Conservation (phyloP, 2,797 vertebrate species). For the Enteromius thamalakanensis region DNA sequence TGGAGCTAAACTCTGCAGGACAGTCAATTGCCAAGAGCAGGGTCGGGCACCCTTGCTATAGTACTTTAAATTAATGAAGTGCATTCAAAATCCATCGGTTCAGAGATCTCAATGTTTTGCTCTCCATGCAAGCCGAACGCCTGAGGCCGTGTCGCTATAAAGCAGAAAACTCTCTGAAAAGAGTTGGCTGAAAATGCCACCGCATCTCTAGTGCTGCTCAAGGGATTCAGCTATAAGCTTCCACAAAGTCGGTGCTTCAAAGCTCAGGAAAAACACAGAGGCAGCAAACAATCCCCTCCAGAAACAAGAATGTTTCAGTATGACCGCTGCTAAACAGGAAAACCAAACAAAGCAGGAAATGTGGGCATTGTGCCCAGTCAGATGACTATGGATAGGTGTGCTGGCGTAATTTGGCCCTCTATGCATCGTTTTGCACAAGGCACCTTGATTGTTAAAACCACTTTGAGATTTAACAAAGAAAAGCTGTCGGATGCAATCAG, state of each 20-base stretch:
- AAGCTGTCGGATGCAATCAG: slow-evolving; percentile 73
- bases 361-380: slow-evolving; percentile 16
- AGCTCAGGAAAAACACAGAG: slow-evolving; percentile 34
- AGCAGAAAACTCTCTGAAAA: slow-evolving; percentile 22
- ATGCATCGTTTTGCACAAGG: slow-evolving; percentile 53
- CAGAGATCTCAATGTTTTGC: slow-evolving; percentile 30
- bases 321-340: background rate
- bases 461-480: slow-evolving; percentile 65
- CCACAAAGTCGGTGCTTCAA: slow-evolving; percentile 39
- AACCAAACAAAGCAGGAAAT: slow-evolving; percentile 21
- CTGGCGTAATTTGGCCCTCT: slow-evolving; percentile 49
- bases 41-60: background rate
- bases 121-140: slow-evolving; percentile 11
- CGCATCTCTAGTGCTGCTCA: slow-evolving; percentile 32
- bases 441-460: slow-evolving; percentile 64
- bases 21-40: too few species aligned
- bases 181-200: slow-evolving; percentile 33
- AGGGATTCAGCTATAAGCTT: slow-evolving; percentile 44
- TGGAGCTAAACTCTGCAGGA: too few species aligned
- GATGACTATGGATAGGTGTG: slow-evolving; percentile 41
- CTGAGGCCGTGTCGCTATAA: slow-evolving; percentile 42
- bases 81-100: slow-evolving; percentile 5
- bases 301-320: slow-evolving; percentile 34
- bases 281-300: slow-evolving; percentile 31
- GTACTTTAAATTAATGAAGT: slow-evolving; percentile 9